Base-by-base conservation (phyloP, 2,888 invertebrate genomes). In the Phortica okadai region DNA sequence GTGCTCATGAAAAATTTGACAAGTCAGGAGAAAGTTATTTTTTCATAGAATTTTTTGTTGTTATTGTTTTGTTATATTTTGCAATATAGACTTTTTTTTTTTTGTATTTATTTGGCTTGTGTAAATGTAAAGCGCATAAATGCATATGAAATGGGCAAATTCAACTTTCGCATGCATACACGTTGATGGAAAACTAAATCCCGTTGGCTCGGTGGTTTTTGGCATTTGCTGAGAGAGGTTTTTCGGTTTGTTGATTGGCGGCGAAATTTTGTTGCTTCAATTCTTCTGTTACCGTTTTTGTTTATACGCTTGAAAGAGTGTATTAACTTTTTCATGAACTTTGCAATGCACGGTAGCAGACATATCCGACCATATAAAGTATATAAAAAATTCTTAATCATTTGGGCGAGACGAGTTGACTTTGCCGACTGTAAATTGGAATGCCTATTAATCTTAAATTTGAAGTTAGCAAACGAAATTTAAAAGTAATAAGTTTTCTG, bases 171-270 rank as follows among this genome's bases (percentile, higher is more conserved):
- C 21, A 62, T 25, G 21, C 25, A 67, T 44, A 33, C 83, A 83
- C 82, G 87, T 76, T 85, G 85, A 80, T 80, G 87, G 82, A 86
- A 87, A 86, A 83, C 86, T 84, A 83, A 87, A 72, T 72, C 70
- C 56, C 70, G 54, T 54, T 33, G 33, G 33, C 33, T 33, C 70
- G 87, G 86, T 83, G 86, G 86, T 86, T 85, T 83, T 82, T 73
- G 79, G 78, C 78, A 81, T 78, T 72, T 80, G 80, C 77, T 69
- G 8, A 21, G n/a, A 25, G 11, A 25, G 62, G 62, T 25, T 25
- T 62, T 62, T 16, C 25, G n/a, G 21, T 62, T 69, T 50, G 50
- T 8, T 14, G 14, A 50, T 50, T 50, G 8, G 5, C 50, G 8
- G 50, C 50, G 8, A 50, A 5, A 14, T 8, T 50, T 14, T 11